Percentiles rank a stretch among this genome's conserved stretches.
Evolutionary conservation across 2,888 invertebrate species (phyloP).

Genomic region (Pseudoips prasinana): DNA sequence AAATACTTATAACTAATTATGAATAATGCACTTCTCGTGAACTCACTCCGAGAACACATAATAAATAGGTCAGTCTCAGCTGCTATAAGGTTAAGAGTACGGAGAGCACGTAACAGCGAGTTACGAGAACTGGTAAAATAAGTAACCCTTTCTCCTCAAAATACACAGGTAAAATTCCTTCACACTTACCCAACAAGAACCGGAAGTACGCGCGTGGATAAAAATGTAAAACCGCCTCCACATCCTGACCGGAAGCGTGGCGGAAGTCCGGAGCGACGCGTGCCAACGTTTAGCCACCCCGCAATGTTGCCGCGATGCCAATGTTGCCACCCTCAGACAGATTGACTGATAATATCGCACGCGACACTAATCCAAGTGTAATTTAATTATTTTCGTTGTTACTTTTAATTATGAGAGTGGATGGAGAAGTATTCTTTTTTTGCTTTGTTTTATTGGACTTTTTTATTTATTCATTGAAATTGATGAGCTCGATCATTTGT

Average conservation of each 20-base stretch:
- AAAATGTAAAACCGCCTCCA: constrained; percentile 22
- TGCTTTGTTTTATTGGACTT: too few species aligned
- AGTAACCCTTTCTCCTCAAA: neutral
- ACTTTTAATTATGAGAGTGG: too few species aligned
- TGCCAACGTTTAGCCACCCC: constrained; percentile 45
- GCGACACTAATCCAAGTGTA: constrained; percentile 22
- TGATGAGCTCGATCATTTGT: too few species aligned
- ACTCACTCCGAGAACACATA: too few species aligned
- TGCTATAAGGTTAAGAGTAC: too few species aligned
- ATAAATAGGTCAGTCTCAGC: too few species aligned
- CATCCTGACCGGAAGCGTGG: constrained; percentile 33
- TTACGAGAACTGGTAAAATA: too few species aligned
- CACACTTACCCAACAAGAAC: constrained; percentile 16
- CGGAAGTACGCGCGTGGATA: constrained; percentile 15
- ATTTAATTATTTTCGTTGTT: constrained; percentile 23
- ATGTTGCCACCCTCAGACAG: constrained; percentile 5
- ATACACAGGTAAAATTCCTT: constrained; percentile 1
- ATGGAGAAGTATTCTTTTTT: too few species aligned
- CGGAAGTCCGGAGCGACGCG: constrained; percentile 30
- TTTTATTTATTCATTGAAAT: too few species aligned
- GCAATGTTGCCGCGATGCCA: constrained; percentile 8
- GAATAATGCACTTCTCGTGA: too few species aligned
- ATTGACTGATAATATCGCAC: constrained; percentile 30
- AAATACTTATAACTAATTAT: too few species aligned
- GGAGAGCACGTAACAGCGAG: too few species aligned